These are phyloP conservation scores for Chloropsis hardwickii DNA, from an alignment of 2,113 vertebrate species.

Conservation along the genomic window DNA sequence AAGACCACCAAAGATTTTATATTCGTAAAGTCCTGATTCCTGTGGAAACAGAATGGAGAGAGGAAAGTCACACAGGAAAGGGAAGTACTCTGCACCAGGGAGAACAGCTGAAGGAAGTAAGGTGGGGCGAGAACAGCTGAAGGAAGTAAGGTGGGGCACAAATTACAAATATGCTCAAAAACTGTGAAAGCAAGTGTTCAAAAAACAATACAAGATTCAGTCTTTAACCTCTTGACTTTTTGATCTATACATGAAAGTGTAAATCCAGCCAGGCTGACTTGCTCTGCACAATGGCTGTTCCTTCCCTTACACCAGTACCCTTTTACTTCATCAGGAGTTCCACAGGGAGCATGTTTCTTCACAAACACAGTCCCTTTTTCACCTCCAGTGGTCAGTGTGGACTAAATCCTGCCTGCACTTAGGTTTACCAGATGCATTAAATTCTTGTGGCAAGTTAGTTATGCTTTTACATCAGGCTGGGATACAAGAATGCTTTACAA, in stretches of 20 bases:
- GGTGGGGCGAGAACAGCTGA: conserved; percentile 55
- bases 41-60: conserved; percentile 63
- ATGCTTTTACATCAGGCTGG: neutral
- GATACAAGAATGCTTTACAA: neutral
- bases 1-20: conserved; percentile 86
- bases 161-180: neutral
- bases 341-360: neutral
- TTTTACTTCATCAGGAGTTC: neutral
- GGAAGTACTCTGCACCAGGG: conserved; percentile 22
- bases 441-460: neutral
- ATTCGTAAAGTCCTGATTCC: conserved; percentile 86
- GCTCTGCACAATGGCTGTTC: neutral
- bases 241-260: conserved; percentile 27
- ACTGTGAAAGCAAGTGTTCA: conserved; percentile 24
- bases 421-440: neutral
- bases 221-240: conserved; percentile 15
- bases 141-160: conserved; percentile 60
- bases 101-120: conserved; percentile 56
- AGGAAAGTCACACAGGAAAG: conserved; percentile 52
- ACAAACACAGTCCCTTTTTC: neutral
- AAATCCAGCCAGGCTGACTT: conserved; percentile 9
- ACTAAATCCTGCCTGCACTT: neutral
- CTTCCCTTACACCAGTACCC: neutral
- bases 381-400: neutral
- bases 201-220: conserved; percentile 36